Evolutionary conservation across 2,888 invertebrate genomes (phyloP), one percentile per base, ranked within the genome.

Genomic region (Cartodere bifasciata): DNA sequence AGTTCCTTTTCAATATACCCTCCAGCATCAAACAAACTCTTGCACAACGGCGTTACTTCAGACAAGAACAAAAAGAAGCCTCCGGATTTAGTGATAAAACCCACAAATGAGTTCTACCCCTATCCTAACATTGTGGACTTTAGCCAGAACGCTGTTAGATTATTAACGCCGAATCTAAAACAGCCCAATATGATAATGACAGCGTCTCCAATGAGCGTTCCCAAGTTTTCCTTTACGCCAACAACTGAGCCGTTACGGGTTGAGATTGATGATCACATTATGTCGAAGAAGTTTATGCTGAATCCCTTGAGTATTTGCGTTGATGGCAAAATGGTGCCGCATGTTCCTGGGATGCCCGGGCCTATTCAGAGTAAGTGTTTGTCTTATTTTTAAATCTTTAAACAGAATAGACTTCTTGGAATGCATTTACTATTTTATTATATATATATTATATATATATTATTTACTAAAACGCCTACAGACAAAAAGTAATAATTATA

Each of bases 331-430:
- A 61, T 78, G n/a, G 80, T 87, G 49, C 80, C 85, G 1, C 79
- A 83, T 55, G 85, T 87, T 7, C 86, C 86, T 4, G 87, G 86
- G 9, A 87, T 87, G 58, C 86, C 87, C 1, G 86, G 86, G 6
- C 87, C 86, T 3, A 46, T 59, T n/a, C n/a, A n/a, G n/a, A n/a
- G n/a, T n/a, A n/a, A n/a, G n/a, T n/a, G n/a, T n/a, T n/a, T n/a
- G n/a, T n/a, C n/a, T n/a, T n/a, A n/a, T n/a, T n/a, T n/a, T n/a
- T n/a, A n/a, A n/a, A n/a, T n/a, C n/a, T n/a, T n/a, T n/a, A n/a
- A n/a, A n/a, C n/a, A n/a, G n/a, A n/a, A n/a, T n/a, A n/a, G n/a
- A n/a, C n/a, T n/a, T n/a, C n/a, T n/a, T n/a, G n/a, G n/a, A n/a
- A n/a, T n/a, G n/a, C n/a, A n/a, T n/a, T n/a, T n/a, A n/a, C n/a